Percentiles rank a stretch among this genome's conserved stretches.
Evolutionary conservation across 2,113 vertebrate genomes (phyloP).

Genomic region (Myiozetetes cayanensis): DNA sequence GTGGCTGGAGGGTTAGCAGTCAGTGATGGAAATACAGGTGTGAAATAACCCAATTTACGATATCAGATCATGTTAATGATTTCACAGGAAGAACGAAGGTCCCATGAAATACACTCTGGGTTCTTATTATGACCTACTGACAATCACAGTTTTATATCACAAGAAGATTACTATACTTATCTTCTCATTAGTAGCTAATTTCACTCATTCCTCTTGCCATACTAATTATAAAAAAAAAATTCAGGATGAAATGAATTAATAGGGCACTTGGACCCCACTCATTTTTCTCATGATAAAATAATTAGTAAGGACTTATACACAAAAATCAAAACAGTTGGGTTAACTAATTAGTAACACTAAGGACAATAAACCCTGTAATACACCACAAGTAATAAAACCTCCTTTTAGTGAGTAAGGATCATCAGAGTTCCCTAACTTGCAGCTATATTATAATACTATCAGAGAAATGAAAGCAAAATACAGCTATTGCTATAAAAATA

Average conservation of each 20-base stretch:
- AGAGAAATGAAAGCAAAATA: background rate
- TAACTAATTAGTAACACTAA: conserved; percentile 64
- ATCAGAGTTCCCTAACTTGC: background rate
- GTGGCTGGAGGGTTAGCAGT: conserved; percentile 65
- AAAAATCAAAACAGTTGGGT: conserved; percentile 59
- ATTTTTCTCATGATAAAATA: conserved; percentile 65
- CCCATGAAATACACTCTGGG: conserved; percentile 60
- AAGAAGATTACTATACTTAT: conserved; percentile 74
- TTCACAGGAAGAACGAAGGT: conserved; percentile 62
- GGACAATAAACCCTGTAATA: conserved; percentile 57
- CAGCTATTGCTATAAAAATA: background rate
- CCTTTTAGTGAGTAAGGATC: background rate
- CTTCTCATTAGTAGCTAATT: conserved; percentile 79
- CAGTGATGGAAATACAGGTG: conserved; percentile 67
- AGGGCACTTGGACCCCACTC: conserved; percentile 65
- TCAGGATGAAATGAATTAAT: conserved; percentile 72
- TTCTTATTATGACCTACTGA: conserved; percentile 67
- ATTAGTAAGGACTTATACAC: conserved; percentile 53
- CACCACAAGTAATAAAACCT: background rate
- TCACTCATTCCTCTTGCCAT: conserved; percentile 71
- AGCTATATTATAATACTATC: background rate
- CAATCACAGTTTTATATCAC: conserved; percentile 66
- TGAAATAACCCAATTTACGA: conserved; percentile 71
- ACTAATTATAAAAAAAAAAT: conserved; percentile 70
- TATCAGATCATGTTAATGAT: conserved; percentile 70